phyloP scores from a whole-genome alignment of 1,140 invertebrate genomes.

The Tetramorium alpestre region DNA sequence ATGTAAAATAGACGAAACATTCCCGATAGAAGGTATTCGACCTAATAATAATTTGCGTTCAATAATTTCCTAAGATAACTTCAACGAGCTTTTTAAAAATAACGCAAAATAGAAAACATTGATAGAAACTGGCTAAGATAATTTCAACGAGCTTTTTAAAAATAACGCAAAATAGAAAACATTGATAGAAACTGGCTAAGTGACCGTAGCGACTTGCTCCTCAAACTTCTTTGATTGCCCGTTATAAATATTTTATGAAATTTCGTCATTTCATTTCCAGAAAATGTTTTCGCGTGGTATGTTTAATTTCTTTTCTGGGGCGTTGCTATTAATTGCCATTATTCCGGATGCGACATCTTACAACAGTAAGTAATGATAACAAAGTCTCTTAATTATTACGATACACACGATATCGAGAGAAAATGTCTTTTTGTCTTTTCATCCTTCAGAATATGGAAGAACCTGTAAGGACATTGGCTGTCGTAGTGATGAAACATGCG shows the following conservation, averaged over 20 bases:
- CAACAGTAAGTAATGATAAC: constrained; percentile 78
- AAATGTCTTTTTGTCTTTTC: constrained; percentile 45
- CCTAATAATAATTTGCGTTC: neutral
- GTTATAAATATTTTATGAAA: neutral
- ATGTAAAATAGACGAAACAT: neutral
- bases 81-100: neutral
- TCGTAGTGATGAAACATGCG: constrained; percentile 89
- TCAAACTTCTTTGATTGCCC: neutral
- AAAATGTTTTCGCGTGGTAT: constrained; percentile 67
- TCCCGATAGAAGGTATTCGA: neutral
- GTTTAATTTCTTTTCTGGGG: constrained; percentile 62
- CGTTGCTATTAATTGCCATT: constrained; percentile 50
- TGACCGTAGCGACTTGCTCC: neutral
- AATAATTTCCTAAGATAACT: neutral
- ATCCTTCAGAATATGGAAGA: constrained; percentile 90
- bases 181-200: neutral
- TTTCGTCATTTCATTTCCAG: constrained; percentile 51
- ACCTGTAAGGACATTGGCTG: constrained; percentile 92
- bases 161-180: neutral
- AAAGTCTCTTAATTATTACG: too few relatives aligned
- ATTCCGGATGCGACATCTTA: constrained; percentile 72
- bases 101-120: neutral
- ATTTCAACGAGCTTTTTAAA: neutral
- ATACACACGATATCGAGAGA: neutral
- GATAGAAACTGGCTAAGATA: neutral